A percentile compares a stretch with the other conserved stretches of the same genome.
These are phyloP conservation scores for Pachycephus smyrnensis DNA, from an alignment of 2,888 invertebrate species.

Conservation along the genomic window DNA sequence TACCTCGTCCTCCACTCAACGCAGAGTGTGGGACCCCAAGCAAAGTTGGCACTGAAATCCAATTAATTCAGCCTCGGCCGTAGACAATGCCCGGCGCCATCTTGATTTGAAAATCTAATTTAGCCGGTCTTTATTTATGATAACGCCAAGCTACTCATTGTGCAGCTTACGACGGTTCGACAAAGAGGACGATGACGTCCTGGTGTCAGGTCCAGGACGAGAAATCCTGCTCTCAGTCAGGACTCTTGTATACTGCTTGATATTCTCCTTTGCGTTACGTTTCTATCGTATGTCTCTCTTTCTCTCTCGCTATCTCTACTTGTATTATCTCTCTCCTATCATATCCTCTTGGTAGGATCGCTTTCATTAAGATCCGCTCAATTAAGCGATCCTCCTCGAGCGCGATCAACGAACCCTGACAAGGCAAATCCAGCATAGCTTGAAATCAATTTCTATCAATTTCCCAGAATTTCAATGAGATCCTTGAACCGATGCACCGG, in stretches of 20 bases:
- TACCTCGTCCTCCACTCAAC: conserved; percentile 26
- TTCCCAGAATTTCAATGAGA: background rate
- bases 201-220: background rate
- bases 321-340: background rate
- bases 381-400: conserved; percentile 40
- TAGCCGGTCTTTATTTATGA: conserved; percentile 63
- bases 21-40: conserved; percentile 48
- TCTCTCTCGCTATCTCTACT: too few relatives aligned
- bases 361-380: conserved; percentile 55
- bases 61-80: conserved; percentile 59
- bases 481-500: background rate
- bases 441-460: background rate
- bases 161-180: conserved; percentile 43
- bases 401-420: conserved; percentile 32
- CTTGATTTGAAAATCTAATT: conserved; percentile 63
- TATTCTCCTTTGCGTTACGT: background rate
- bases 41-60: conserved; percentile 60
- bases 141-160: conserved; percentile 55
- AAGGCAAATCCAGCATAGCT: conserved; percentile 20
- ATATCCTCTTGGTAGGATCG: conserved; percentile 13
- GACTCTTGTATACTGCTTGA: background rate
- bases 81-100: conserved; percentile 60
- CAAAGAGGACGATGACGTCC: conserved; percentile 35
- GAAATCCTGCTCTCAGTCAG: background rate
- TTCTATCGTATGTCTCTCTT: background rate